Evolutionary conservation across 2,888 invertebrate species (phyloP).

Genomic region (Urechis unicinctus): DNA sequence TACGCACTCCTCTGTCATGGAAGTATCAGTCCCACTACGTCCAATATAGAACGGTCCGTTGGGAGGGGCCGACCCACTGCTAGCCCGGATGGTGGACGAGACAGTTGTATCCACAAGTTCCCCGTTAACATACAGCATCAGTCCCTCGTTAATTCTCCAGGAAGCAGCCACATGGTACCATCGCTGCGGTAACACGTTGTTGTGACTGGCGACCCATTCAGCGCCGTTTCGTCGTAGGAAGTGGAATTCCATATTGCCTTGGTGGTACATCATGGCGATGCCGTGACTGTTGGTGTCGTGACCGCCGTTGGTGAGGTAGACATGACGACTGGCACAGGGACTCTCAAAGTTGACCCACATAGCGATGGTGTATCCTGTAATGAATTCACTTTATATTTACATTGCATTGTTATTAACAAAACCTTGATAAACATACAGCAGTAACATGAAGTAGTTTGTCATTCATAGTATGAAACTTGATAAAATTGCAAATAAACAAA

Average conservation of each 20-base stretch:
- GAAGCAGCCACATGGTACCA: conserved; percentile 46
- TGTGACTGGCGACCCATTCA: conserved; percentile 31
- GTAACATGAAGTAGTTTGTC: no score
- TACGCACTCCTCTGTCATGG: conserved; percentile 20
- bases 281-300: conserved; percentile 38
- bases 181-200: conserved; percentile 26
- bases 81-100: background rate
- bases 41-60: conserved; percentile 40
- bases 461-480: background rate
- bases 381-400: no score
- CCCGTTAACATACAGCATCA: conserved; percentile 39
- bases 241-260: conserved; percentile 34
- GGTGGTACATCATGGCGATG: conserved; percentile 41
- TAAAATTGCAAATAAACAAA: background rate
- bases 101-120: conserved; percentile 17
- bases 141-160: conserved; percentile 32
- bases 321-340: conserved; percentile 26
- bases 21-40: conserved; percentile 32
- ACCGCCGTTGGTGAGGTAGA: conserved; percentile 46
- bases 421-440: no score
- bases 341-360: conserved; percentile 40
- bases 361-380: conserved; percentile 41
- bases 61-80: background rate
- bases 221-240: conserved; percentile 36
- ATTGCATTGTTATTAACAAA: no score